Base-by-base conservation (phyloP, 2,888 invertebrate genomes). In the Dryococelus australis region DNA sequence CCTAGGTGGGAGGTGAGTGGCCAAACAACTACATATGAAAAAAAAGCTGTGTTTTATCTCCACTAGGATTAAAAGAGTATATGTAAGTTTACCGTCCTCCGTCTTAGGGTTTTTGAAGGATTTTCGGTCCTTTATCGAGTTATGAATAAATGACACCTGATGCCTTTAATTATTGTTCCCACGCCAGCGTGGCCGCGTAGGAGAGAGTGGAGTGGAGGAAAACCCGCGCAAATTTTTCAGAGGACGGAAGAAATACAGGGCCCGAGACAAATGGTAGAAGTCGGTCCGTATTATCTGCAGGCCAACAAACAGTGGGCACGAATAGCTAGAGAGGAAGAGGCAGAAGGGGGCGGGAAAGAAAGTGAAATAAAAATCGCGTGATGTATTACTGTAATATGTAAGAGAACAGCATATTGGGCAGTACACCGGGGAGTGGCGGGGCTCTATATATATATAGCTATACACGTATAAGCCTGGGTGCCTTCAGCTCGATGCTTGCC, bases 321-420 rank as follows among this genome's bases (percentile, higher is more conserved):
- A 47, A 47, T 47, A 16, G 10, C 47, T 3, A 6, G 47, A 0
- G 8, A 13, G 16, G 16, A 1, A 16, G 8, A 24, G 6, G 65
- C 12, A 24, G 65, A 2, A 16, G n/a, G 65, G 65, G 35, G 51
- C 20, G 51, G 51, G 51, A 12, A 65, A 65, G 65, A 65, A 65
- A 65, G 65, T 65, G 65, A 65, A 65, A 65, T 65, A 65, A 65
- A 65, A 65, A 65, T 65, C 65, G 20, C 24, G 65, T 65, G 65
- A 65, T 65, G 65, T 65, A 65, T 65, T 65, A 65, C 65, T 65
- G 65, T 65, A 65, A 65, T 65, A 65, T 65, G 65, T 65, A 65
- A 65, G 65, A 65, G 65, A 65, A 65, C 65, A 65, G 65, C 65
- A 65, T 65, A 65, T 65, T 65, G 10, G 65, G 24, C 65, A 65